Base-by-base conservation (phyloP, 2,888 invertebrate species). In the Bedellia somnulentella region DNA sequence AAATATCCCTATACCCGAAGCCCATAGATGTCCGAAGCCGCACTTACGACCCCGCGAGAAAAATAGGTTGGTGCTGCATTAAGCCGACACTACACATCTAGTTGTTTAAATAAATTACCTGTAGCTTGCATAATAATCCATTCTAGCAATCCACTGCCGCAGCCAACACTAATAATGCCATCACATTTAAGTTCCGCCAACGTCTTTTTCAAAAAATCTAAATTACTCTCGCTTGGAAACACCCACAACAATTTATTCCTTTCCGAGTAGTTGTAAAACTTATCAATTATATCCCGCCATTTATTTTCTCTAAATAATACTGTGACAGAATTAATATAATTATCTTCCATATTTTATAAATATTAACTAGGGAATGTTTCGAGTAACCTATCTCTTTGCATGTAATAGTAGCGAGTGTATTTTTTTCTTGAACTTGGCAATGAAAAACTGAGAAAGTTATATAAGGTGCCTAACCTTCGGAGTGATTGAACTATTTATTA, bases 91-190 rank as follows among this genome's bases (percentile, higher is more conserved):
- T 18, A 18, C 18, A 18, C 5, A 18, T 9, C 9, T 18, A 35
- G 2, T 3, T 26, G 15, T 13, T 14, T 14, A 28, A 8, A 21
- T 15, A 5, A 40, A 50, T 58, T 57, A 87, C 88, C 83, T 42
- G 81, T 80, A 42, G 81, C 80, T 54, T 81, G 62, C 24, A 64
- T 63, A 27, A 91, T 61, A 39, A 90, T 80, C 89, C 90, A 90
- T 57, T 91, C 91, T 16, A 91, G 63, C n/a, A 91, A 61, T 1
- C 90, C 90, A 38, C 83, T 84, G 9, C 91, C 90, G 52, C 90
- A 90, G 1, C 90, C 90, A 18, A 91, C 60, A 40, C 89, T 89
- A 32, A 83, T 52, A 22, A 89, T 57, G 15, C 63, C 66, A 4
- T 55, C 47, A 39, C 83, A 64, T 4, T 61, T 39, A 11, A 78